phyloP scores from a whole-genome alignment of 1,140 invertebrate genomes.

The Zaprionus tsacasi region DNA sequence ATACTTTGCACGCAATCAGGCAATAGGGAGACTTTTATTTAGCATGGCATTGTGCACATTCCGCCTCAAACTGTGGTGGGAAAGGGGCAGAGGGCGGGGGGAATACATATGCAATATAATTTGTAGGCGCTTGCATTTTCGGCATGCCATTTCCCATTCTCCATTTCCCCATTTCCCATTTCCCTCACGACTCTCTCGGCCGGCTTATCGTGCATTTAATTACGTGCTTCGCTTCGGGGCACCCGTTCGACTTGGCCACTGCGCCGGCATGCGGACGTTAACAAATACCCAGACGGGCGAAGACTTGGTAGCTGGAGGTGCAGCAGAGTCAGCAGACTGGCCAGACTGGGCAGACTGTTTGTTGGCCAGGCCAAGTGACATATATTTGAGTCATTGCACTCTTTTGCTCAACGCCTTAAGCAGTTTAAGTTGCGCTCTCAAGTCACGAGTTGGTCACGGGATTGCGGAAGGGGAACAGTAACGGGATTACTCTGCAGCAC shows the following conservation, averaged over 20 bases:
- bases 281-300: background rate
- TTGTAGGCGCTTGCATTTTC: conserved; percentile 59
- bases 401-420: conserved; percentile 28
- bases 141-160: conserved; percentile 44
- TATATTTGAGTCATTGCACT: conserved; percentile 57
- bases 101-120: conserved; percentile 49
- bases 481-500: conserved; percentile 3
- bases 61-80: background rate
- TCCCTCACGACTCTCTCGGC: background rate
- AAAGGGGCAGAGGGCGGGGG: background rate
- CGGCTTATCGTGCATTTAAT: conserved; percentile 59
- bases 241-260: background rate
- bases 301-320: background rate
- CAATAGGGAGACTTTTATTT: conserved; percentile 53
- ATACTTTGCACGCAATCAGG: conserved; percentile 55
- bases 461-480: background rate
- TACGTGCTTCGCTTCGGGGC: conserved; percentile 29
- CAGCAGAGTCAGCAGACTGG: background rate
- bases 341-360: conserved; percentile 3
- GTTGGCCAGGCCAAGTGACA: conserved; percentile 36
- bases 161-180: conserved; percentile 1
- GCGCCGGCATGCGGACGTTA: conserved; percentile 9
- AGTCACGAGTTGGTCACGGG: conserved; percentile 13
- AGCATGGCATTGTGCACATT: conserved; percentile 9
- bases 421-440: background rate